These are phyloP conservation scores for Drosophila sproati DNA, from an alignment of 1,140 invertebrate species.

Conservation along the genomic window DNA sequence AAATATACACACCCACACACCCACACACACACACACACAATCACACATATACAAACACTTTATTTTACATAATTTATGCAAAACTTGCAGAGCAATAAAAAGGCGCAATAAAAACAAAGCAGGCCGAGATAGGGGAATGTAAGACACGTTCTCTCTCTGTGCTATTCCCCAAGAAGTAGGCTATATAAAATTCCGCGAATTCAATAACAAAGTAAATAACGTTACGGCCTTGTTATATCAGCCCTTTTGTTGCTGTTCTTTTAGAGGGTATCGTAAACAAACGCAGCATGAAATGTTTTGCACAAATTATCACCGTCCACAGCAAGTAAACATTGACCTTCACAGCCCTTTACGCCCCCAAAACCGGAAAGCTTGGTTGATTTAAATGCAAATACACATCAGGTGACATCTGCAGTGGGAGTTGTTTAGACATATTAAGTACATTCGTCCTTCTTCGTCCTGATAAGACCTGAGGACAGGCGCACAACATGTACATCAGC, in stretches of 20 bases:
- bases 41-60: slow-evolving; percentile 45
- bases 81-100: slow-evolving; percentile 70
- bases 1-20: slow-evolving; percentile 23
- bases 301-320: slow-evolving; percentile 5
- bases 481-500: slow-evolving; percentile 16
- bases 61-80: slow-evolving; percentile 76
- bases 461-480: slow-evolving; percentile 19
- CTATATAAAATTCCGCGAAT: neutral
- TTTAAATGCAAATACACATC: slow-evolving; percentile 72
- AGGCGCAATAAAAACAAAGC: slow-evolving; percentile 25
- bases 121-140: slow-evolving; percentile 18
- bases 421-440: slow-evolving; percentile 16
- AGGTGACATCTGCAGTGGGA: slow-evolving; percentile 18
- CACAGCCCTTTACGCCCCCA: neutral
- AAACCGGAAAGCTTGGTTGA: slow-evolving; percentile 37
- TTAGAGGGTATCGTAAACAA: slow-evolving; percentile 18
- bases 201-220: slow-evolving; percentile 1
- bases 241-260: neutral
- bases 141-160: neutral
- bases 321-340: neutral
- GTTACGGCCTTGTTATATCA: neutral
- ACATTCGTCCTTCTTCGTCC: neutral
- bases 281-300: slow-evolving; percentile 16
- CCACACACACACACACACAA: slow-evolving; percentile 34
- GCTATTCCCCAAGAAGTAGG: slow-evolving; percentile 2